Percentiles rank a stretch among this genome's conserved stretches.
These are phyloP conservation scores for Syrphus vitripennis DNA, from an alignment of 2,888 invertebrate genomes.

Conservation along the genomic window DNA sequence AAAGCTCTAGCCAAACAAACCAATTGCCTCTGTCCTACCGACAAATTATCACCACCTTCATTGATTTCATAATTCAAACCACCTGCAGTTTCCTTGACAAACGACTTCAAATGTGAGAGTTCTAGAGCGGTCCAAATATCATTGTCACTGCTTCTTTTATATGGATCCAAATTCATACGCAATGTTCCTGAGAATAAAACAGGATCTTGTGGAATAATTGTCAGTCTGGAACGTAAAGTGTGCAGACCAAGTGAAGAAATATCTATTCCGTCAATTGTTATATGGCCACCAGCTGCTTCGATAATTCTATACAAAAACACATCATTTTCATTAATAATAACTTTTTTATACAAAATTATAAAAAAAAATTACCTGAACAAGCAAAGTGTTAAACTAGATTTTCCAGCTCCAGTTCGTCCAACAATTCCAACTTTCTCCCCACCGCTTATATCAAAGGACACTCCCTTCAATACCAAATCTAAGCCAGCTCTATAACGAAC, in stretches of 20 bases:
- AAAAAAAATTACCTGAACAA: slow-evolving; percentile 86
- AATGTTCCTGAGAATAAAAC: slow-evolving; percentile 96
- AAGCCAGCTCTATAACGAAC: slow-evolving; percentile 93
- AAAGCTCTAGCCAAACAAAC: slow-evolving; percentile 93
- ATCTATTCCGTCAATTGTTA: slow-evolving; percentile 92
- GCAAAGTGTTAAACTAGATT: slow-evolving; percentile 93
- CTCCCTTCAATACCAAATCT: slow-evolving; percentile 91
- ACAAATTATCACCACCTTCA: slow-evolving; percentile 96
- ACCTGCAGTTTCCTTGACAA: slow-evolving; percentile 88
- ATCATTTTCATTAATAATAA: background rate
- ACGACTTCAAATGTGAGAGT: slow-evolving; percentile 93
- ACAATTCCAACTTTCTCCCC: slow-evolving; percentile 96
- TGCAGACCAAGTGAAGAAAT: slow-evolving; percentile 92
- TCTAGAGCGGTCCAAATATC: slow-evolving; percentile 94
- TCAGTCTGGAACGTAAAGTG: slow-evolving; percentile 90
- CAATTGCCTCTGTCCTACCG: slow-evolving; percentile 94
- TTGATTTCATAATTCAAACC: slow-evolving; percentile 92
- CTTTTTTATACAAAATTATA: background rate
- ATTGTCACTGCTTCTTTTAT: slow-evolving; percentile 88
- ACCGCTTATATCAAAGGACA: slow-evolving; percentile 89
- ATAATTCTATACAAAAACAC: slow-evolving; percentile 86
- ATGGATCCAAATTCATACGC: slow-evolving; percentile 96
- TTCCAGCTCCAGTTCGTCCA: slow-evolving; percentile 95
- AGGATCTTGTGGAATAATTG: slow-evolving; percentile 96
- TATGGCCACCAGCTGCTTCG: slow-evolving; percentile 90